phyloP scores from a whole-genome alignment of 1,140 invertebrate genomes.

The Brachionus rotundiformis region DNA sequence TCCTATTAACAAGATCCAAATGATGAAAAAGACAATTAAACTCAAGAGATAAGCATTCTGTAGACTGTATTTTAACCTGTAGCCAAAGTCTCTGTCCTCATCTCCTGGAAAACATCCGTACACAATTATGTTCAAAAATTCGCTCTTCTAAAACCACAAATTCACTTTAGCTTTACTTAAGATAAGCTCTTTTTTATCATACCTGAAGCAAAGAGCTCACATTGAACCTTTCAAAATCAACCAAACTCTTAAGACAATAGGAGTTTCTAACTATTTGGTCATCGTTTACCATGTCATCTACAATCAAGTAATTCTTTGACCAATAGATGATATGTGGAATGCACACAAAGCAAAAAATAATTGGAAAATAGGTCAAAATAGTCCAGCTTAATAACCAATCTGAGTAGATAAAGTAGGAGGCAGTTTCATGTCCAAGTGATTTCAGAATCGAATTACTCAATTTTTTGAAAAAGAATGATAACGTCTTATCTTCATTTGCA shows the following conservation, averaged over 20 bases:
- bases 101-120: slow-evolving; percentile 32
- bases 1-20: slow-evolving; percentile 21
- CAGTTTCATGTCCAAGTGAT: background rate
- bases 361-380: background rate
- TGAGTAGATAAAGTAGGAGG: background rate
- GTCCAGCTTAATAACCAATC: background rate
- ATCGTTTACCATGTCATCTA: background rate
- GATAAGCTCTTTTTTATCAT: too few relatives aligned
- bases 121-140: background rate
- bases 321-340: slow-evolving; percentile 1
- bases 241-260: background rate
- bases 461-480: background rate
- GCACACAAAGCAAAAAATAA: slow-evolving; percentile 3
- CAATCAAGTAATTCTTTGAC: background rate
- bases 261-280: background rate
- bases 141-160: background rate
- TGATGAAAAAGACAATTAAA: background rate
- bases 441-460: slow-evolving; percentile 4
- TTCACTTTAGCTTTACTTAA: too few relatives aligned
- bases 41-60: slow-evolving; percentile 31
- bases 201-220: background rate
- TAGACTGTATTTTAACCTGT: background rate
- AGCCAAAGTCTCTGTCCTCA: background rate
- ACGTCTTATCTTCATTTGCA: background rate
- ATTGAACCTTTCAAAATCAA: background rate